Evolutionary conservation across 2,113 vertebrate genomes (phyloP), one percentile per base, ranked within the genome.

Genomic region (Neomonachus schauinslandi): DNA sequence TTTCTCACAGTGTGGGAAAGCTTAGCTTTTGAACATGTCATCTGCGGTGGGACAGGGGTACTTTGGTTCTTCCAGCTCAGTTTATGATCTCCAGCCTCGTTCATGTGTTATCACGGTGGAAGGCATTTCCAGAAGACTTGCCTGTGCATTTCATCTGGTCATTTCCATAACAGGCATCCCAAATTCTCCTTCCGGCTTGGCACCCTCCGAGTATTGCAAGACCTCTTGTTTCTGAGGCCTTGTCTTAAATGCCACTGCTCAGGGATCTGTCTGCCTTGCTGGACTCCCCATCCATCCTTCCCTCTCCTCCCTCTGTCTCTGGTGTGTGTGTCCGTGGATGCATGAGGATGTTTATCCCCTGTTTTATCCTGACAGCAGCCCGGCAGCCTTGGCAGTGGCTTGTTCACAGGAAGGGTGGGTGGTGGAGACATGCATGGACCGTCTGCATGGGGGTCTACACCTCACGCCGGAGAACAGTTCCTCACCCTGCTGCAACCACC

Each of bases 101-200:
- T 9, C 4, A 0, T 0, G 0, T 2, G 4, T 18, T 6, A 3
- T 42, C 6, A 1, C 0, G 15, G 63, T 12, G 24, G 61, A 9
- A 12, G 69, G 42, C 2, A 7, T 7, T 24, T 61, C 77, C 22
- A 1, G 63, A 11, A 15, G 4, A 26, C 39, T 2, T 2, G 14
- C 14, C 7, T 12, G 39, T 26, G 42, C 5, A 0, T 11, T 5
- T 76, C 16, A 0, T 26, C 0, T 0, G 76, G 9, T n/a, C 14
- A 9, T 84, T 42, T 63, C 57, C 53, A 1, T 57, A 31, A 1
- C 0, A 16, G 51, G 61, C 42, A 76, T 4, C 42, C 14, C 0
- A 2, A 2, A 1, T 4, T 39, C 51, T 69, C 42, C 74, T 14
- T 16, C 4, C 0, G 2, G 26, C 80, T 13, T 51, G 71, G 11